Base-by-base conservation (phyloP, 2,888 invertebrate genomes). In the Adelognathus sp. region DNA sequence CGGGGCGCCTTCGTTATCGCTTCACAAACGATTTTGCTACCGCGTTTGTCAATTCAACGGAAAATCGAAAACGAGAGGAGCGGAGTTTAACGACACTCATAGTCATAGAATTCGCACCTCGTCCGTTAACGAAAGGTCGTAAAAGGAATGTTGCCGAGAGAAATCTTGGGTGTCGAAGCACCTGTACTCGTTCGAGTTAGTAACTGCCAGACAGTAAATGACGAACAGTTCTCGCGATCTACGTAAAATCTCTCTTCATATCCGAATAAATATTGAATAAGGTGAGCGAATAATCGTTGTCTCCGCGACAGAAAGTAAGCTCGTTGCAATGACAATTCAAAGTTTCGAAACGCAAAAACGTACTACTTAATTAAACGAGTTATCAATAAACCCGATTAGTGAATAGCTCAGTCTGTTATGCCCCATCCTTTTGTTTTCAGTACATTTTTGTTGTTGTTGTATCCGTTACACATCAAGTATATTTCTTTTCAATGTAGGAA, bases 21-120 rank as follows among this genome's bases (percentile, higher is more conserved):
- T 6, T 31, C 44, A n/a, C 24, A 3, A 60, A 21, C 27, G 46
- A 11, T 39, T 21, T 14, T 31, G 33, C 36, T 6, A 36, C n/a
- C 7, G 60, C 27, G 3, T 16, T 27, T n/a, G 50, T 21, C 24
- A 18, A 64, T 18, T 50, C 16, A 7, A 36, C 24, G 27, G 36
- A 66, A 58, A 24, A 24, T 18, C 11, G 29, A 14, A 41, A 33
- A 46, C 9, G 67, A n/a, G 18, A 16, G 16, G n/a, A 36, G 39
- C 61, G 39, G 61, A 71, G 71, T 67, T 74, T 50, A 74, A 74
- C 74, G 74, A 60, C 52, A 50, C 50, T 31, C n/a, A 39, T 58
- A 67, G 41, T 63, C 52, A 44, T 33, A 29, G 44, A 54, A 63
- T 63, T 33, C 41, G 52, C 46, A n/a, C n/a, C 52, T 61, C 39